Conservation (phyloP, 2,113 vertebrate genomes). For the Chloebia gouldiae region DNA sequence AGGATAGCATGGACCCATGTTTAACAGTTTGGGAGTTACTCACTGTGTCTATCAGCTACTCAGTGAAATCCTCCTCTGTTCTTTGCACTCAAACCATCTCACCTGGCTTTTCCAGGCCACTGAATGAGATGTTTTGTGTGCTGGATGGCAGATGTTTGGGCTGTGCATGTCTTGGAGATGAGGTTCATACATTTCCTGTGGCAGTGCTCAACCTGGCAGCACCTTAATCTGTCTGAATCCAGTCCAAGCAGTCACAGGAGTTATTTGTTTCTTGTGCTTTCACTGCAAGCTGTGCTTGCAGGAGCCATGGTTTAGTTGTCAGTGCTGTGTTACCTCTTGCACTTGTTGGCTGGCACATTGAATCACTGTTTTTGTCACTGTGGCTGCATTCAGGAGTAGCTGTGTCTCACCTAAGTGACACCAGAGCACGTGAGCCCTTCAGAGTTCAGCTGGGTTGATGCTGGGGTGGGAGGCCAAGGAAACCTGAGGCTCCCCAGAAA, state of each 20-base stretch:
- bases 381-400: not conserved
- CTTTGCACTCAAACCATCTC: not conserved
- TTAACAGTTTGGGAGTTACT: not conserved
- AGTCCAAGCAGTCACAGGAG: not conserved
- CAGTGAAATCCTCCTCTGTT: not conserved
- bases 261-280: not conserved
- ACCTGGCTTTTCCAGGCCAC: not conserved
- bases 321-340: not conserved
- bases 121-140: not conserved
- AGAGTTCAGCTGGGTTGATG: not conserved
- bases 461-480: not conserved
- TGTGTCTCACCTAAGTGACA: rapidly evolving
- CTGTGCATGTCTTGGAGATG: not conserved
- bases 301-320: not conserved
- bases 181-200: not conserved
- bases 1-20: not conserved
- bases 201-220: not conserved
- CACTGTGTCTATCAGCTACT: not conserved
- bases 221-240: not conserved
- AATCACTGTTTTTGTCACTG: not conserved
- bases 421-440: not conserved
- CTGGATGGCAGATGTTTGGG: not conserved
- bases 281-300: not conserved
- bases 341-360: not conserved
- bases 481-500: not conserved